These are phyloP conservation scores for Rhombomys opimus DNA, from an alignment of 2,113 vertebrate genomes.

Conservation along the genomic window DNA sequence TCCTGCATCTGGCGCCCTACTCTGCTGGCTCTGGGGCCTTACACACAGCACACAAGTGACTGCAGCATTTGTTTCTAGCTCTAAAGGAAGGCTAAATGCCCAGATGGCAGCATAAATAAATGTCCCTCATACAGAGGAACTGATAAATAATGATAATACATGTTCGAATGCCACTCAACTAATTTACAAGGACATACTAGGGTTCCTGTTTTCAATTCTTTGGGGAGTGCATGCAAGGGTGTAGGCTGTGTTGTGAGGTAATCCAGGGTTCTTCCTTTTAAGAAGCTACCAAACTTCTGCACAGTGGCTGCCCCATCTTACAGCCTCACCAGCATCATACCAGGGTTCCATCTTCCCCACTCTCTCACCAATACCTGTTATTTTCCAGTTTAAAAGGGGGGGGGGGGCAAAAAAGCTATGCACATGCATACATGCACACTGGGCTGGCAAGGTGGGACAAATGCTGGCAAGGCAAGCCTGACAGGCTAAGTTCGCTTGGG, in stretches of 20 bases:
- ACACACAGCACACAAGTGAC: too few relatives aligned
- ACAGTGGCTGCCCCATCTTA: neutral
- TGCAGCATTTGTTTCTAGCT: neutral
- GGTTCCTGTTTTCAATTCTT: neutral
- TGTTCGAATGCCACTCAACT: neutral
- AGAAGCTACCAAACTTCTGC: neutral
- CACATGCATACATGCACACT: neutral
- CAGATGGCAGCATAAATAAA: neutral
- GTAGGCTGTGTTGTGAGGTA: neutral
- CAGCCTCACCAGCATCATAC: neutral
- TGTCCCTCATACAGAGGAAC: neutral
- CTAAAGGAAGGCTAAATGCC: neutral
- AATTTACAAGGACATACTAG: neutral
- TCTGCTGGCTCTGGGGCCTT: neutral
- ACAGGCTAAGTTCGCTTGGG: neutral
- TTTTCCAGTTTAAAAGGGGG: neutral
- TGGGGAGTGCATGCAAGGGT: rapidly evolving
- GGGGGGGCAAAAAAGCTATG: neutral
- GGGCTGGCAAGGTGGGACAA: too few relatives aligned
- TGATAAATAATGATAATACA: neutral
- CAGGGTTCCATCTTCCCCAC: neutral
- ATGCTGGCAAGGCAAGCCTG: neutral
- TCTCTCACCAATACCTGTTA: neutral
- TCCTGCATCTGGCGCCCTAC: neutral
- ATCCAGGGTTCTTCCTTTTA: neutral